Evolutionary conservation across 2,888 invertebrate genomes (phyloP), one percentile per base, ranked within the genome.

Genomic region (Conops quadrifasciatus): DNA sequence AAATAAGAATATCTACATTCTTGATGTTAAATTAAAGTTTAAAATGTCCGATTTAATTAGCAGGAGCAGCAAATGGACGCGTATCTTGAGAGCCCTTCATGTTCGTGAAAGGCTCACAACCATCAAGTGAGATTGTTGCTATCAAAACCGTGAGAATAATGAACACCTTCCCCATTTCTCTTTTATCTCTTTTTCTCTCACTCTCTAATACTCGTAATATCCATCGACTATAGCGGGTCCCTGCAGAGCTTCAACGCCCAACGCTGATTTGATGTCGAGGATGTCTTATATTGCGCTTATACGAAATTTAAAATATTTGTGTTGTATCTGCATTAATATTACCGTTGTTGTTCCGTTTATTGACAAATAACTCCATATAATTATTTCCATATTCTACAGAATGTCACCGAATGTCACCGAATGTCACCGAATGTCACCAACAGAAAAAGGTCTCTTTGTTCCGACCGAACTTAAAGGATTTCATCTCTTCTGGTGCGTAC

Each of bases 371-470:
- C 11, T 53, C 19, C 15, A 49, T 16, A 49, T 24, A 53, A 53
- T 60, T 67, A 67, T 67, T 67, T 67, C 60, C 67, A 67, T 67
- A 60, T 43, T 43, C n/a, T n/a, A n/a, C n/a, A n/a, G n/a, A n/a
- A n/a, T n/a, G n/a, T n/a, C n/a, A n/a, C n/a, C n/a, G n/a, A n/a
- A n/a, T n/a, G n/a, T n/a, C n/a, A n/a, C n/a, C n/a, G n/a, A n/a
- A n/a, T n/a, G n/a, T 21, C 19, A 67, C 47, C 36, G 47, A 67
- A 67, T 19, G 28, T 36, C 45, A 66, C 19, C 26, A 28, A 30
- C 59, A 67, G 30, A 28, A 53, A 36, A 58, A 36, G 21, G n/a
- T n/a, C n/a, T n/a, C n/a, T n/a, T n/a, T n/a, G n/a, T n/a, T n/a
- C n/a, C n/a, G n/a, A n/a, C n/a, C n/a, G n/a, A 47, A 49, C 49